Base-by-base conservation (phyloP, 1,140 invertebrate genomes). In the Antheraea mylitta region DNA sequence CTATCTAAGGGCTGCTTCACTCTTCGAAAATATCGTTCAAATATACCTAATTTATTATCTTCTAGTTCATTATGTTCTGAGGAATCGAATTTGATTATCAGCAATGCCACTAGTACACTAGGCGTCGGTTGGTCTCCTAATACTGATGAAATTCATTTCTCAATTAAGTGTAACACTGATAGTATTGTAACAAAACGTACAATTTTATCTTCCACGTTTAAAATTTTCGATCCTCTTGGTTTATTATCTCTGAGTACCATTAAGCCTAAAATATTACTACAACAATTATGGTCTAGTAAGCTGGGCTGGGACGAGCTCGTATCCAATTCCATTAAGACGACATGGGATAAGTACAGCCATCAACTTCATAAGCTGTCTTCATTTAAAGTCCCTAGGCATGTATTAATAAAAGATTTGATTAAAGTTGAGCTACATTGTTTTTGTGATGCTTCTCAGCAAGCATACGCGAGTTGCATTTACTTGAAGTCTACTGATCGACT, bases 171-270 rank as follows among this genome's bases (percentile, higher is more conserved):
- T 45, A 11, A 19, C 30, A 5, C 10, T 36, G 18, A 18, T 22
- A 18, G 19, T 63, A 63, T 61, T 13, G 68, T 64, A 0, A 74
- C 73, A 0, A 85, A 83, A 70, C 16, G 76, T 18, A 36, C 36
- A 10, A 78, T 85, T 65, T 65, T 86, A 18, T 82, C 80, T 10
- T 16, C 37, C 18, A 48, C 36, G 1, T 42, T 19, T 36, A 62
- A 68, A 68, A 62, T 68, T 11, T 68, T 68, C 37, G 60, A 72
- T 77, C 90, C 90, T 19, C 64, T 81, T 19, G 83, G 80, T 13
- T 59, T 82, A 18, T 16, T 85, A 63, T 67, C 70, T 37, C 72
- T 77, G 48, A 6, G 58, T 11, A 71, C 70, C 61, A 72, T 80
- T 53, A 74, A 18, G 45, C 66, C 69, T 22, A 86, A 85, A 75